phyloP scores from a whole-genome alignment of 2,797 vertebrate species.

The Rhinichthys osculus region DNA sequence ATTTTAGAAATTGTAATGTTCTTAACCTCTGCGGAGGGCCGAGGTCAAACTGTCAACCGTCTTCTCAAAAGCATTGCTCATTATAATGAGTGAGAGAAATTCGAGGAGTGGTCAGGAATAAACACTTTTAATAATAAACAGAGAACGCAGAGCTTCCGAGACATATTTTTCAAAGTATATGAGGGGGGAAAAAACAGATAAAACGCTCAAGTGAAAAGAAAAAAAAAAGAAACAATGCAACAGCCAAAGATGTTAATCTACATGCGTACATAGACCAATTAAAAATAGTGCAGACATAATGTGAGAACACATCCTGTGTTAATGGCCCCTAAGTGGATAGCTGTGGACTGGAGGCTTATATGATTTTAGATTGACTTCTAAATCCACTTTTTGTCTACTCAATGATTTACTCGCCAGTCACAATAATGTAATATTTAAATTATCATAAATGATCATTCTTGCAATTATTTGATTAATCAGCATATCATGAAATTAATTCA shows the following conservation, averaged over 20 bases:
- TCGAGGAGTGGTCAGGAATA: conserved; percentile 1
- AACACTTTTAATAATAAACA: neutral
- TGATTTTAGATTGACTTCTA: neutral
- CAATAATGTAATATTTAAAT: neutral
- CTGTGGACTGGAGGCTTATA: neutral
- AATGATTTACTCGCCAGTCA: neutral
- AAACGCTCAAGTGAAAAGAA: neutral
- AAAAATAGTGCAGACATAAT: neutral
- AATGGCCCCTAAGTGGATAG: neutral
- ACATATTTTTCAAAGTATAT: neutral
- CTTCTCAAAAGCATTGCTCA: conserved; percentile 14
- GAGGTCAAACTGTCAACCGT: conserved; percentile 3
- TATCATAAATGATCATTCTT: neutral
- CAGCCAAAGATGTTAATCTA: neutral
- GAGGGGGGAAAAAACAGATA: no score
- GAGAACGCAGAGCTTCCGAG: neutral
- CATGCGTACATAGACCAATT: neutral
- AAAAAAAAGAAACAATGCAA: neutral
- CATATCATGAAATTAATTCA: neutral
- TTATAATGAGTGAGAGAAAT: conserved; percentile 3
- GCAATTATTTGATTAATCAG: neutral
- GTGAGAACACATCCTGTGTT: neutral
- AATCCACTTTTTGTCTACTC: neutral
- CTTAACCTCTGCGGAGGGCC: neutral
- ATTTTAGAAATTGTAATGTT: conserved; percentile 27